Evolutionary conservation across 2,888 invertebrate species (phyloP), one percentile per base, ranked within the genome.

Genomic region (Himalopsyche japonica): DNA sequence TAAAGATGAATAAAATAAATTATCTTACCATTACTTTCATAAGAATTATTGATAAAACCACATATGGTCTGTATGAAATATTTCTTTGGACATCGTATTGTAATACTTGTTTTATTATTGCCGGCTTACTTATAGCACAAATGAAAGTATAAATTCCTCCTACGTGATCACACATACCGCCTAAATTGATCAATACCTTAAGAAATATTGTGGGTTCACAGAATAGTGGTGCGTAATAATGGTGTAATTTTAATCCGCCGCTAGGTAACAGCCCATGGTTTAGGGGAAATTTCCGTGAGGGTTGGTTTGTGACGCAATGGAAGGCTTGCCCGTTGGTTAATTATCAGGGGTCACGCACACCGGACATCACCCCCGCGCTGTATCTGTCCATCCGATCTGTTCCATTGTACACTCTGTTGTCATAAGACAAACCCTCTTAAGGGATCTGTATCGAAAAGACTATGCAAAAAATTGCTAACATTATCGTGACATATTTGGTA

Each of bases 321-420:
- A 64, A 76, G 83, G 83, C 76, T 82, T 79, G 79, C 77, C 82
- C 83, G 43, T 34, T n/a, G 43, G 83, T 30, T 83, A 83, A 83
- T 83, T 83, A 79, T 49, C 79, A n/a, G 27, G 79, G 83, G 83
- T 79, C 83, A 83, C 83, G 83, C 79, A 80, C 79, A 10, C 79
- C 79, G 79, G 82, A 82, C 79, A 79, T 81, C 57, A 82, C 78
- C 79, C 78, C 49, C 37, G 8, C 34, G 47, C 70, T 24, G 77
- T 79, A 70, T 79, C 83, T 37, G 83, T 64, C 64, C 24, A 64
- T 24, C 64, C 6, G 64, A 64, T 64, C 64, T 30, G 70, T 70
- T 24, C 24, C 70, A 30, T 5, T 30, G 30, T 70, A 70, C 70
- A 70, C 70, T 70, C 12, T 70, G 70, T 30, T 30, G 70, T 70